Conservation (phyloP, 30 jellyfish, hydroid and myxozoan species). For the Chironex yamaguchii region DNA sequence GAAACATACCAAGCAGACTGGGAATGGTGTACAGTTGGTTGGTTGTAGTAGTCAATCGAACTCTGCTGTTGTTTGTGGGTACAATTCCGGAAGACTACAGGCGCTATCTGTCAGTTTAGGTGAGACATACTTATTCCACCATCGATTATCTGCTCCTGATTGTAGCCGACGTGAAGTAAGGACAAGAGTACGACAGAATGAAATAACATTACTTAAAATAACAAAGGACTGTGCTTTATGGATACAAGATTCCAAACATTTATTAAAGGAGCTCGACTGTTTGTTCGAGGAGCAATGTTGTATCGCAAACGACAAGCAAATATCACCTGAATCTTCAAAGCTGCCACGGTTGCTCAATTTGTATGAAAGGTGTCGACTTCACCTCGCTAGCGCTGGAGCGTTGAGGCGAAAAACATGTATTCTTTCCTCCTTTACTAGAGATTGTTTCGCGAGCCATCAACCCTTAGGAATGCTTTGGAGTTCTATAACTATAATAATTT, state of each 20-base stretch:
- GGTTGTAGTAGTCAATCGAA: neutral
- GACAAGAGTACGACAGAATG: neutral
- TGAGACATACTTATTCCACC: neutral
- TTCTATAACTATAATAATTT: neutral
- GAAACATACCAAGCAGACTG: too few species aligned
- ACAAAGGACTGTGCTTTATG: neutral
- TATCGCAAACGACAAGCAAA: neutral
- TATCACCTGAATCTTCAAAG: too few species aligned
- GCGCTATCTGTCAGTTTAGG: neutral
- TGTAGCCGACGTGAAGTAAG: neutral
- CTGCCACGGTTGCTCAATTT: neutral
- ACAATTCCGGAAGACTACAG: neutral
- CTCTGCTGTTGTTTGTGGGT: neutral
- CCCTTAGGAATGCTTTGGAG: neutral
- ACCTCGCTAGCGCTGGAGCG: neutral
- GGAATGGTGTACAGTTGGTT: neutral
- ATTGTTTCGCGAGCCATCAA: neutral
- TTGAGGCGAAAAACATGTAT: neutral
- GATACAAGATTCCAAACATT: neutral
- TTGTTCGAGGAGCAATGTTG: neutral
- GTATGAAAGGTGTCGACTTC: neutral
- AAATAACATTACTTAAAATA: neutral
- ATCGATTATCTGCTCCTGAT: neutral
- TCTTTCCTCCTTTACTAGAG: neutral
- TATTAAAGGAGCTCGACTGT: neutral